phyloP scores from a whole-genome alignment of 2,797 vertebrate genomes.

The Gymnoscopelus braueri region DNA sequence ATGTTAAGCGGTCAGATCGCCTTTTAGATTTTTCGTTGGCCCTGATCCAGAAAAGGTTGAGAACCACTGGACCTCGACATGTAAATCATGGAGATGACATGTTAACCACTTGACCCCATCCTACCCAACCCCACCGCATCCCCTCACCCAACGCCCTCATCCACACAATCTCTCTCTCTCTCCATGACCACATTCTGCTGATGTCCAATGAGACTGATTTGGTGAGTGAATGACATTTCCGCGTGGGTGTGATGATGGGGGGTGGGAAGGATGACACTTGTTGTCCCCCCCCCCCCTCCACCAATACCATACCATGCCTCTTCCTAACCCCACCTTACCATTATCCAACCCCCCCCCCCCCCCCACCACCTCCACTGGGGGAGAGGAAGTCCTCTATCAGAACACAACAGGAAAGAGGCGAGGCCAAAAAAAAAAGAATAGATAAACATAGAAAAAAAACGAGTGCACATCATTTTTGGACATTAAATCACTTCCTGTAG shows the following conservation, averaged over 20 bases:
- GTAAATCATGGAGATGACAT: neutral
- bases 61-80: neutral
- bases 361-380: constrained; percentile 75
- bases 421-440: constrained; percentile 62
- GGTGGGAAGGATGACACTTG: constrained; percentile 77
- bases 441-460: constrained; percentile 56
- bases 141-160: neutral
- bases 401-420: constrained; percentile 86
- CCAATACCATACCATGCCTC: no score
- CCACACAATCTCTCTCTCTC: neutral
- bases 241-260: constrained; percentile 35
- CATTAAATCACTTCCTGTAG: constrained; percentile 86
- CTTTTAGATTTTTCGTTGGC: no score
- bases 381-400: constrained; percentile 84
- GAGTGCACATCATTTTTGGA: constrained; percentile 83
- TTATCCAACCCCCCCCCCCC: no score
- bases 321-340: no score
- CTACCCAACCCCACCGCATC: no score
- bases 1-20: no score
- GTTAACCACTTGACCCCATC: neutral
- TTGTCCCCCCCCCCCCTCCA: constrained; percentile 2
- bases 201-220: constrained; percentile 22
- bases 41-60: no score
- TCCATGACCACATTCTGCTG: neutral
- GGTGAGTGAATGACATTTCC: constrained; percentile 76